phyloP scores from a whole-genome alignment of 1,140 invertebrate genomes.

The Cydia amplana region DNA sequence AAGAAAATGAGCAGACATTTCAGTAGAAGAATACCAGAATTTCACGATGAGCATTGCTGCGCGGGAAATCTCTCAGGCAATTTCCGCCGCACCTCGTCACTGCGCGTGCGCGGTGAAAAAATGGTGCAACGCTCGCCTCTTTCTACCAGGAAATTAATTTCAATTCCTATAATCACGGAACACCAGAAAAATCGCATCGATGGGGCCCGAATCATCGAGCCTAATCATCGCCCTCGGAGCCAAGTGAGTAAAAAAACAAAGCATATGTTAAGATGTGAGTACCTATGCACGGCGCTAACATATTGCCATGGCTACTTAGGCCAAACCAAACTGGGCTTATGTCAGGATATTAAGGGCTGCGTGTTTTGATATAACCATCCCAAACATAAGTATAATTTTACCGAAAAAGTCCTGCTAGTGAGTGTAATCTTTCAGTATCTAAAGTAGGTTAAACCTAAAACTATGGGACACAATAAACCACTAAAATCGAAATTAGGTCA shows the following conservation, averaged over 20 bases:
- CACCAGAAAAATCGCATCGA: constrained; percentile 69
- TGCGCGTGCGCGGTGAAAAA: constrained; percentile 79
- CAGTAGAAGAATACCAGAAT: constrained; percentile 66
- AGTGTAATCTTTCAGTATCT: background rate
- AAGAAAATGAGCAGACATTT: constrained; percentile 73
- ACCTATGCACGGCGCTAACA: constrained; percentile 13
- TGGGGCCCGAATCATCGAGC: constrained; percentile 67
- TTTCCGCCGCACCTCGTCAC: constrained; percentile 74
- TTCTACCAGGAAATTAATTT: constrained; percentile 72
- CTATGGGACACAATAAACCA: background rate
- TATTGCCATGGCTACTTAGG: constrained; percentile 43
- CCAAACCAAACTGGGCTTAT: constrained; percentile 36
- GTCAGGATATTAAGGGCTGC: background rate
- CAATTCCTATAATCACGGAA: constrained; percentile 77
- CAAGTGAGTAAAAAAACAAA: constrained; percentile 56
- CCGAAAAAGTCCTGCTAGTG: background rate
- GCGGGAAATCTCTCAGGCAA: constrained; percentile 71
- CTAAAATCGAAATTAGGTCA: background rate
- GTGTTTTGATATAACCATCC: background rate
- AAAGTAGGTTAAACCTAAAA: constrained; percentile 11
- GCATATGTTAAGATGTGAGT: background rate
- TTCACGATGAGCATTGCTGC: constrained; percentile 73
- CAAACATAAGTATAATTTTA: background rate
- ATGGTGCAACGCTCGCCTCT: constrained; percentile 77
- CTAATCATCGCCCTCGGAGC: constrained; percentile 70